Evolutionary conservation across 1,140 invertebrate species (phyloP).

Genomic region (Sinella curviseta): DNA sequence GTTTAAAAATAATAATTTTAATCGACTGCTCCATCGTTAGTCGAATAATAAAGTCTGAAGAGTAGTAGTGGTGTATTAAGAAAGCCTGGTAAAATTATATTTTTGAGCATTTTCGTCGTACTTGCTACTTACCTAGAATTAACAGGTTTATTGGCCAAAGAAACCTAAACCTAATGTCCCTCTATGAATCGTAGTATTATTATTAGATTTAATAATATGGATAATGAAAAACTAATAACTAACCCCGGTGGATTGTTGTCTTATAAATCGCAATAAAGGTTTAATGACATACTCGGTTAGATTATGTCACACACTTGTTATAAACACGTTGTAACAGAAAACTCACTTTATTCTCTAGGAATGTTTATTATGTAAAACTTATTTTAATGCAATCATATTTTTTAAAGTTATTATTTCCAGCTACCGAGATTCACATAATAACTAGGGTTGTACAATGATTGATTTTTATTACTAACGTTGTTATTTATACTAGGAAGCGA

Average conservation of each 20-base stretch:
- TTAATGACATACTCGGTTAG: no score
- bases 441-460: neutral
- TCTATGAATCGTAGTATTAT: no score
- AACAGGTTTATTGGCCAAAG: no score
- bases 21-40: neutral
- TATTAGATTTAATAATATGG: no score
- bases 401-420: neutral
- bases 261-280: no score
- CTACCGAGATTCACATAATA: neutral
- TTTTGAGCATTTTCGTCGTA: neutral
- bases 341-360: neutral
- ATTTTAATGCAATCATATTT: no score
- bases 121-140: no score
- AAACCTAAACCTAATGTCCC: no score
- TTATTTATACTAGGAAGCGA: neutral
- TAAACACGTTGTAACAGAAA: neutral
- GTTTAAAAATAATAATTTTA: neutral
- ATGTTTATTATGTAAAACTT: neutral
- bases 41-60: constrained; percentile 11
- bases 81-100: neutral
- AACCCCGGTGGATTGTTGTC: no score
- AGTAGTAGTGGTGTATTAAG: neutral
- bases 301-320: no score
- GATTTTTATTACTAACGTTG: neutral
- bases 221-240: no score